Percentiles rank a stretch among this genome's conserved stretches.
Conservation (phyloP, 2,113 vertebrate species). For the Heteronetta atricapilla region DNA sequence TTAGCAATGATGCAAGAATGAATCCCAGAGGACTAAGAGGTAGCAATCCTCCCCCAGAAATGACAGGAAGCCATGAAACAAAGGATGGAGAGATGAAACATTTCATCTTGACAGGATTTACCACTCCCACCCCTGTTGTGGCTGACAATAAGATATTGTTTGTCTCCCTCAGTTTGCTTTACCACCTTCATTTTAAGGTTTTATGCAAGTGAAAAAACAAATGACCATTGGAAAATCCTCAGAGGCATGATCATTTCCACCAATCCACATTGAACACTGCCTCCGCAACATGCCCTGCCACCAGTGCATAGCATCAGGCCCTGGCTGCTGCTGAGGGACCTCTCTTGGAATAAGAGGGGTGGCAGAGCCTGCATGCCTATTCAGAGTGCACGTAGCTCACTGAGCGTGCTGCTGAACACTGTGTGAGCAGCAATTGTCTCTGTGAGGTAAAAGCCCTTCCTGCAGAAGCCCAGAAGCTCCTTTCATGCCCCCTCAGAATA, state of each 20-base stretch:
- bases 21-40: neutral
- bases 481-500: accelerated
- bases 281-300: neutral
- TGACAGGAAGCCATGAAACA: neutral
- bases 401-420: neutral
- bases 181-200: neutral
- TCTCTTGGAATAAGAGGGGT: neutral
- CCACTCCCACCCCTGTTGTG: neutral
- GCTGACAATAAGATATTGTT: neutral
- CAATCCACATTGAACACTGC: neutral
- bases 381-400: neutral
- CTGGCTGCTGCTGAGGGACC: neutral
- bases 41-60: neutral
- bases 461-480: neutral
- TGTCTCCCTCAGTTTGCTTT: neutral
- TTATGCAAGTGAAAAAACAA: neutral
- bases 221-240: neutral
- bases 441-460: neutral
- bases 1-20: neutral
- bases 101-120: neutral
- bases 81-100: neutral
- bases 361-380: neutral
- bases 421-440: neutral
- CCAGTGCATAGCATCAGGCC: accelerated
- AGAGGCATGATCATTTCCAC: neutral